Conservation (phyloP, 2,888 invertebrate species). For the Andrena praecox region DNA sequence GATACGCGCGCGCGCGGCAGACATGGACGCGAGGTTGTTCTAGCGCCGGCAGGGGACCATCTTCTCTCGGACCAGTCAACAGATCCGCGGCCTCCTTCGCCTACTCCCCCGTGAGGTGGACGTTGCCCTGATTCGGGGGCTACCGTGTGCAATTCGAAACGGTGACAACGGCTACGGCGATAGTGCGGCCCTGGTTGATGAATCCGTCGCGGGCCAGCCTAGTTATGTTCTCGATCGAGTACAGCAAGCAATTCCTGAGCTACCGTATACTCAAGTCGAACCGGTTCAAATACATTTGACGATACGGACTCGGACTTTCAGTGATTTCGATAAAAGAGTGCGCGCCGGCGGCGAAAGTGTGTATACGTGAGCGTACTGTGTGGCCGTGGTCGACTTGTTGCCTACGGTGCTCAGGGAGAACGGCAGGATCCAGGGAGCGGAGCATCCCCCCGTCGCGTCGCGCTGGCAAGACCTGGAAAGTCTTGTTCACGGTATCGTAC, state of each 20-base stretch:
- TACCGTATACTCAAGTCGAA: conserved; percentile 85
- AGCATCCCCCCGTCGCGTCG: not conserved
- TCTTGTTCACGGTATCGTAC: conserved; percentile 73
- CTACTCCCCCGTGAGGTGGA: too few species aligned
- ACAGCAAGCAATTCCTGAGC: conserved; percentile 85
- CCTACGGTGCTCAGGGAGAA: conserved; percentile 68
- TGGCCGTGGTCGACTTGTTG: conserved; percentile 59
- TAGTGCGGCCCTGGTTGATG: conserved; percentile 60
- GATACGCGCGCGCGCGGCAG: conserved; percentile 19
- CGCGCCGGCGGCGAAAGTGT: conserved; percentile 51
- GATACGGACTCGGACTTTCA: conserved; percentile 84
- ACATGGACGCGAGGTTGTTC: conserved; percentile 51
- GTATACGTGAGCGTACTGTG: conserved; percentile 61
- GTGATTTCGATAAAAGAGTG: conserved; percentile 72
- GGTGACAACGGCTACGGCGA: conserved; percentile 5
- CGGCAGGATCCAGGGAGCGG: not conserved
- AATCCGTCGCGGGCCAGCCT: conserved; percentile 72
- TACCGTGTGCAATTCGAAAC: not conserved
- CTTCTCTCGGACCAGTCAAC: not conserved
- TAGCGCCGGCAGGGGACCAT: conserved; percentile 52
- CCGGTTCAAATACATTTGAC: conserved; percentile 85
- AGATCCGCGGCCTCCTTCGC: too few species aligned
- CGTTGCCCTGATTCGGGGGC: not conserved
- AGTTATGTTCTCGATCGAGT: conserved; percentile 84
- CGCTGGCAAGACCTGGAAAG: conserved; percentile 83